Base-by-base conservation (phyloP, 2,888 invertebrate species). In the Charanyca ferruginea region DNA sequence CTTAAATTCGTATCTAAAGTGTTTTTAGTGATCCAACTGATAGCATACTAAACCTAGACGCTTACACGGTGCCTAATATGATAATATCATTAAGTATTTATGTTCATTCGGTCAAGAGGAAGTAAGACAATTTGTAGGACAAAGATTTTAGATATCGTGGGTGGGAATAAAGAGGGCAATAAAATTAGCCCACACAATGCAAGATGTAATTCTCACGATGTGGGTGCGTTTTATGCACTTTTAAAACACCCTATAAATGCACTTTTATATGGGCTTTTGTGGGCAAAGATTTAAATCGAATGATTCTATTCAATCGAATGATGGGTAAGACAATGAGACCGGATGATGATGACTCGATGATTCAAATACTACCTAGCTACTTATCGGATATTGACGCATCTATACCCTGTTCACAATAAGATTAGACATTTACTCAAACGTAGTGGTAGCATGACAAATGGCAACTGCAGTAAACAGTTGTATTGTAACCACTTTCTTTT, bases 41-140 rank as follows among this genome's bases (percentile, higher is more conserved):
- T 62, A 65, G 28, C 42, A 20, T 25, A 66, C 44, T n/a, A 35
- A 53, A 70, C 45, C 48, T 48, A 68, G 58, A 45, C 23, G 47
- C 25, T 23, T 65, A 41, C 66, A 75, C 42, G 51, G 55, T 67
- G n/a, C 25, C 45, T 68, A 47, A 51, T 42, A 25, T 8, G 25
- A 47, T 64, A 44, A 18, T 18, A 55, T 28, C 22, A 47, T 51
- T 38, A 71, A n/a, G n/a, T n/a, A 49, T 60, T 47, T 52, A 52
- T 23, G 62, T 32, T 62, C 13, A 79, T 20, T 77, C 35, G 75
- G 68, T 74, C 62, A 74, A 45, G 42, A 68, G 64, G 67, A 76
- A 57, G 58, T 64, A 59, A 76, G 47, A 67, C 61, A 73, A 67
- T 78, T 73, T 79, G 64, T 76, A 62, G 68, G 59, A 41, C 65